A percentile compares a stretch with the other conserved stretches of the same genome.
phyloP scores from a whole-genome alignment of 2,113 vertebrate species.

The Mobula birostris region DNA sequence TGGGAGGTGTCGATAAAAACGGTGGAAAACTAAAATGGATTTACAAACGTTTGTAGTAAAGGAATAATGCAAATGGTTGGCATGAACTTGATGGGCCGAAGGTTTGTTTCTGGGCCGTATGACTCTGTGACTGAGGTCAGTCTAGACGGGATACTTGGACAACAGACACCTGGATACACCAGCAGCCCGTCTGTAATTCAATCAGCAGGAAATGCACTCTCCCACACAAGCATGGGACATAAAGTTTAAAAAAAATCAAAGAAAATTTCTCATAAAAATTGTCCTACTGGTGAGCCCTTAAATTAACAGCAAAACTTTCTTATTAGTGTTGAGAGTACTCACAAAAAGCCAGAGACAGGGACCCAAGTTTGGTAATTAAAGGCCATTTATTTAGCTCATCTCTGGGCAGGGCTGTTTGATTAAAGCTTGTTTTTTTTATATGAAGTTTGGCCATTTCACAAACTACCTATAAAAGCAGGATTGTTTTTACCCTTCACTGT shows the following conservation, averaged over 20 bases:
- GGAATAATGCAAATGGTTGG: too few relatives aligned
- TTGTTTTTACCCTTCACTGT: neutral
- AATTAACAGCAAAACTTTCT: conserved; percentile 19
- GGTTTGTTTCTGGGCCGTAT: too few relatives aligned
- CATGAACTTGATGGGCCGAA: too few relatives aligned
- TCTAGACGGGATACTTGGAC: neutral
- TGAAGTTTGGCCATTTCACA: conserved; percentile 18
- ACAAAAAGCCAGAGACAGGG: neutral
- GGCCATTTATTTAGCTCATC: neutral
- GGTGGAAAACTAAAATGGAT: too few relatives aligned
- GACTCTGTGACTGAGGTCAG: neutral
- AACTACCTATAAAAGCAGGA: neutral
- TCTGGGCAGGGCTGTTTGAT: neutral
- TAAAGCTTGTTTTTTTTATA: neutral
- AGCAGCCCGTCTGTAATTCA: neutral
- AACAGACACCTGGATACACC: neutral
- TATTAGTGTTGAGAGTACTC: neutral
- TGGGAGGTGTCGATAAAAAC: too few relatives aligned
- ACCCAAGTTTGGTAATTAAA: neutral
- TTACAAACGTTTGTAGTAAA: too few relatives aligned
- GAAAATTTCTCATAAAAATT: neutral
- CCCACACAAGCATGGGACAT: neutral
- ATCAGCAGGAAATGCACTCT: neutral
- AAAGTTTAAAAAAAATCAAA: neutral
- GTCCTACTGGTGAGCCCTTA: neutral